Conservation (phyloP, 2,888 invertebrate species). For the Coecobrya sp. region DNA sequence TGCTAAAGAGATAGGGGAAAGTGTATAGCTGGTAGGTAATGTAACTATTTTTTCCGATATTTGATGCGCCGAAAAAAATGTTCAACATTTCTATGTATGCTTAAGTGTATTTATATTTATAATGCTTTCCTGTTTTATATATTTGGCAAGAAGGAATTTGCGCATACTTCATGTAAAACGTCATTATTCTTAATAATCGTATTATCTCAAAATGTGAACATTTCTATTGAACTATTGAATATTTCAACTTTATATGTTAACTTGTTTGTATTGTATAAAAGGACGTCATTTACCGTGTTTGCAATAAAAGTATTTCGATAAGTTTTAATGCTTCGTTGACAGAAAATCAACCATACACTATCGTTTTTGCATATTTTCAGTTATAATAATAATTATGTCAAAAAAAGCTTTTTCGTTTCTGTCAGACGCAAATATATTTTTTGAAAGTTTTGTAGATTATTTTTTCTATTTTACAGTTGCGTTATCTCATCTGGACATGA, state of each 20-base stretch:
- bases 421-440: constrained; percentile 1
- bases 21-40: not conserved
- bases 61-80: no score
- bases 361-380: not conserved
- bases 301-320: not conserved
- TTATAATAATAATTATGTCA: not conserved
- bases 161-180: not conserved
- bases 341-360: not conserved
- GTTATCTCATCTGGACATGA: constrained; percentile 81
- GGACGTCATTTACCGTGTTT: constrained; percentile 29
- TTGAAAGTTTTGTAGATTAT: not conserved
- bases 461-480: constrained; percentile 69
- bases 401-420: constrained; percentile 7
- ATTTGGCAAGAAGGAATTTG: not conserved
- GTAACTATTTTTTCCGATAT: no score
- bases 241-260: not conserved
- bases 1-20: not conserved
- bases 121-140: not conserved
- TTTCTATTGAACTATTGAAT: not conserved
- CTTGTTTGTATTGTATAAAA: not conserved
- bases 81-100: no score
- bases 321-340: not conserved
- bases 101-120: not conserved
- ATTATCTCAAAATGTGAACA: not conserved
- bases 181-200: not conserved